These are phyloP conservation scores for Gortyna flavago DNA, from an alignment of 2,888 invertebrate species.

Conservation along the genomic window DNA sequence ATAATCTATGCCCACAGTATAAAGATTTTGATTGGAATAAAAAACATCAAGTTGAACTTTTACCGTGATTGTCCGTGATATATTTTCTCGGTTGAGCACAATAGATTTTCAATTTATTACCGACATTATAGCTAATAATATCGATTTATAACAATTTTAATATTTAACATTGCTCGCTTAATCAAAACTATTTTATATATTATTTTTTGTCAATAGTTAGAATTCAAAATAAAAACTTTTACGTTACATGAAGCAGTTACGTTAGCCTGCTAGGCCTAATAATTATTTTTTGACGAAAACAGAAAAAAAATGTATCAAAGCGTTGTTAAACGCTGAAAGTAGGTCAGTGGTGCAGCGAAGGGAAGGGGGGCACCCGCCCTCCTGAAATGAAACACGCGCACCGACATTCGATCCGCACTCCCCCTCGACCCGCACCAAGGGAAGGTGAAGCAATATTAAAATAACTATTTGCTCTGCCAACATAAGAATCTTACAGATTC, in stretches of 20 bases:
- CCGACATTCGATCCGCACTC: slow-evolving; percentile 56
- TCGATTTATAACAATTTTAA: not conserved
- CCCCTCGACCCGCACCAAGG: slow-evolving; percentile 64
- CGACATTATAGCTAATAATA: not conserved
- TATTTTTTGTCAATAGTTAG: too few relatives aligned
- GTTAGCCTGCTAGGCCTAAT: not conserved
- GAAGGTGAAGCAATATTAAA: slow-evolving; percentile 63
- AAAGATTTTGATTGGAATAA: not conserved
- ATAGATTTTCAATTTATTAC: not conserved
- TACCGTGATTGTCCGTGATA: not conserved
- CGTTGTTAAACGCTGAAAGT: slow-evolving; percentile 75
- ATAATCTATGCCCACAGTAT: not conserved
- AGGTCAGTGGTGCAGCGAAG: slow-evolving; percentile 87
- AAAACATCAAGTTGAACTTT: not conserved
- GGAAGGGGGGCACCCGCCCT: slow-evolving; percentile 76
- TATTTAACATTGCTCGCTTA: not conserved
- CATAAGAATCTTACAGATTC: slow-evolving; percentile 25
- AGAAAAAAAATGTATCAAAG: slow-evolving; percentile 37
- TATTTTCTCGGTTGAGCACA: not conserved
- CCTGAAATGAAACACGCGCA: slow-evolving; percentile 67
- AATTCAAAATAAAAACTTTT: not conserved
- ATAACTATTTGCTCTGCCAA: slow-evolving; percentile 52
- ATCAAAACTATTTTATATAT: not conserved
- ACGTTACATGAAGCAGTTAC: not conserved
- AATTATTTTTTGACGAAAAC: slow-evolving; percentile 9